Evolutionary conservation across 1,140 invertebrate genomes (phyloP), one percentile per base, ranked within the genome.

Genomic region (Galleria mellonella): DNA sequence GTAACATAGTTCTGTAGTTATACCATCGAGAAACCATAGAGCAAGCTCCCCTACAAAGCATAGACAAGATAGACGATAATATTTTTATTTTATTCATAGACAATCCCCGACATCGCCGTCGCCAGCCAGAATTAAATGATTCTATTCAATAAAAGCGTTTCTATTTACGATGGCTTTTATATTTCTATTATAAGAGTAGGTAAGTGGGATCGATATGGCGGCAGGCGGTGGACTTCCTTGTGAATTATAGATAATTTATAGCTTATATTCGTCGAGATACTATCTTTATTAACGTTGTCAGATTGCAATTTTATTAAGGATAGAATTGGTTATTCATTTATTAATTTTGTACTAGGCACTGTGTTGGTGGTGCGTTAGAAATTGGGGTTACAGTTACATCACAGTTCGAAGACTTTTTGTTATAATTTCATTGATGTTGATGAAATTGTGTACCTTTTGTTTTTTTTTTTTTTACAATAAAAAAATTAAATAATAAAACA

Each of bases 41-140:
- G 6, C 17, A 23, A 23, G n/a, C 27, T 37, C 41, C 15, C 30
- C 11, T 0, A n/a, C 8, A 10, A 13, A 43, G 9, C 40, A 50
- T 36, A 52, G 32, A 48, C 44, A 37, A 14, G 6, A 12, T 1
- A 37, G 35, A 23, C 17, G 17, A 23, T 15, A 56, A 54, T 55
- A 65, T 55, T 58, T 55, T 55, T 58, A 62, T 62, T 62, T 55
- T 55, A 67, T 67, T 57, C 53, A 65, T 66, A 68, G 60, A 61
- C 35, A 7, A 37, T 37, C 14, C 44, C 53, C 55, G 28, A 36
- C 61, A 68, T 69, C 57, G 45, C 32, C 39, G 51, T 60, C 51
- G 37, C 17, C 31, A 41, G 30, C 35, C 39, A 29, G 32, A 51
- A 61, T 56, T 58, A 54, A 63, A 51, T 49, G 52, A 32, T 51